A percentile compares a stretch with the other conserved stretches of the same genome.
These are phyloP conservation scores for Opisthocomus hoazin DNA, from an alignment of 2,113 vertebrate species.

Conservation along the genomic window DNA sequence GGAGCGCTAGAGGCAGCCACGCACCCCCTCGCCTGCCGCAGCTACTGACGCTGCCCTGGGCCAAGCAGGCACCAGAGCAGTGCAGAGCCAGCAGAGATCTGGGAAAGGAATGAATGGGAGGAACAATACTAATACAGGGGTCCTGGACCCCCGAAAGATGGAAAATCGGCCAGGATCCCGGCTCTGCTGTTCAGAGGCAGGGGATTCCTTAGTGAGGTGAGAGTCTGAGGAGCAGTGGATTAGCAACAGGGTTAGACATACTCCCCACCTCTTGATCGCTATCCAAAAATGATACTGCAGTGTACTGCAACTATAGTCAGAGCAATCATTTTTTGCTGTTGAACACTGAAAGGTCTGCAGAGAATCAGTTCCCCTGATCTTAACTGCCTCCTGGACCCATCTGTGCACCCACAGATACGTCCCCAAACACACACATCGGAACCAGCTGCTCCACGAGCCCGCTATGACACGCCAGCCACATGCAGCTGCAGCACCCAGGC, in stretches of 20 bases:
- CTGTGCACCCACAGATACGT: background rate
- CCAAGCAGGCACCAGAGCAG: background rate
- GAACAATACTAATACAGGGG: background rate
- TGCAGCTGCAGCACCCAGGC: background rate
- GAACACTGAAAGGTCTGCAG: background rate
- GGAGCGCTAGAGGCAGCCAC: background rate
- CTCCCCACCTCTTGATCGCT: background rate
- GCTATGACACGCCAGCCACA: background rate
- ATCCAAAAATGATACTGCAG: background rate
- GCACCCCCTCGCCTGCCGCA: background rate
- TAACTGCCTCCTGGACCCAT: background rate
- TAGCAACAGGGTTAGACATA: background rate
- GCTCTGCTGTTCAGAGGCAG: background rate
- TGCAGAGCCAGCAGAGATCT: background rate
- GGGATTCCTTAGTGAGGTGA: background rate
- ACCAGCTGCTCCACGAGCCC: background rate
- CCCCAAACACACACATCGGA: background rate
- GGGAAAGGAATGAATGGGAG: background rate
- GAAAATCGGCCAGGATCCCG: background rate
- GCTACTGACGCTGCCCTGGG: background rate
- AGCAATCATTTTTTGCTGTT: background rate
- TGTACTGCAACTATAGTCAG: background rate
- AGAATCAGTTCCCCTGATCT: background rate
- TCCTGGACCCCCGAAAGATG: background rate
- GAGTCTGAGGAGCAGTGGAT: background rate